Base-by-base conservation (phyloP, 53 echinoderm and acorn worm species). In the Antedon mediterranea region DNA sequence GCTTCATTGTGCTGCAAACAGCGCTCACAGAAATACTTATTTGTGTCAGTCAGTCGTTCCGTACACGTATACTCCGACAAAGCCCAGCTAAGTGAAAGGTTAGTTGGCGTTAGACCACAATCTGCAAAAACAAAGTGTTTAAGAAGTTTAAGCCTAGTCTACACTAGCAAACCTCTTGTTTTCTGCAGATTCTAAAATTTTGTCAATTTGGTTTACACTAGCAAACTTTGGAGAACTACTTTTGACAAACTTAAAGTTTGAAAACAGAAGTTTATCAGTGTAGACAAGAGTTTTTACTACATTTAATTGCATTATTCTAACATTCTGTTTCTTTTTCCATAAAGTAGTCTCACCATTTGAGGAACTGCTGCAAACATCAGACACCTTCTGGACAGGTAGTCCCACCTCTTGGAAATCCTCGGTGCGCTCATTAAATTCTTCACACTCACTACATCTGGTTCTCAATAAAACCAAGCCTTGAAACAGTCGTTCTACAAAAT, bases 361-460 rank as follows among this genome's bases (percentile, higher is more conserved):
- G 2, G 11, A 23, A 18, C 57, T 57, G 20, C 2, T 23, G 23
- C 57, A 77, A 31, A 30, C 71, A 31, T 74, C 71, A 20, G 78
- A 75, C n/a, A 88, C 81, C 34, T 82, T 84, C 43, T 90, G 92
- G 28, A 98, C 92, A 0, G 98, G 93, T 23, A 98, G 85, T 29
- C 98, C 93, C 43, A 98, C 84, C 34, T 98, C 98, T 71, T 98
- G 98, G 74, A 98, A 98, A 31, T 92, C 90, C 34, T 98, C 98
- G 43, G 90, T 80, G 20, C 92, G 84, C 80, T 98, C 98, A 9
- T 90, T 89, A 72, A 86, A 89, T 29, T 82, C 81, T 79, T 98
- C 98, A 72, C 98, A 98, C 78, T 98, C 98, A 33, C 84, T 84
- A 71, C 98, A 98, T 11, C 88, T 74, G 27, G 92, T 93, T 72